Evolutionary conservation across 2,797 vertebrate genomes (phyloP), one percentile per base, ranked within the genome.

Genomic region (Pitangus sulphuratus): DNA sequence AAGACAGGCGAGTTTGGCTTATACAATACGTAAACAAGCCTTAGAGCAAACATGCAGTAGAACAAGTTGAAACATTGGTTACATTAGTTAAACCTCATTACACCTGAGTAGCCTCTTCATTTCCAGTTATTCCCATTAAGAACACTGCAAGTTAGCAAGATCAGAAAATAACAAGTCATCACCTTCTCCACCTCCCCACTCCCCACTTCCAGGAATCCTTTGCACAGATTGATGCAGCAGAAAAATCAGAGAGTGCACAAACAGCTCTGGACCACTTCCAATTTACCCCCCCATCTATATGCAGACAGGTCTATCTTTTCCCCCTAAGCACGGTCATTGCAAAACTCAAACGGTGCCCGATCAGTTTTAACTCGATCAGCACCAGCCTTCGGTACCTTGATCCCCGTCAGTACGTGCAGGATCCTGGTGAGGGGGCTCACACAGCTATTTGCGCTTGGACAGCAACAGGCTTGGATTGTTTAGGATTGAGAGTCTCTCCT

Each of bases 1-100:
- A 93, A 96, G 98, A 98, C 93, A 89, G 95, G 97, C 98, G 8
- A 97, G 98, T 98, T 97, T 96, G 94, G 95, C 95, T 97, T 97
- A 95, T 94, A 97, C 96, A 97, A 97, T 90, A 97, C 82, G 70
- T 94, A 96, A 98, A 98, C 97, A 97, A 95, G 95, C 96, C 96
- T 97, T 44, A 94, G 83, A 95, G 88, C 93, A 93, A 95, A 96
- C 97, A 92, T 65, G 90, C 82, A 93, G 93, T 24, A 84, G 93
- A 95, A 96, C 96, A 96, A 97, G 97, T 96, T 90, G 84, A 96
- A 97, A 97, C 96, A 96, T 60, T 94, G 95, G 93, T 91, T 84
- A 86, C 87, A 93, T 90, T 85, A 97, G 93, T 91, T 93, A 97
- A 93, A 93, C 81, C 96, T 96, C 91, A 93, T 86, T 87, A 90